Evolutionary conservation across 1,140 invertebrate genomes (phyloP).

Genomic region (Zaprionus kolodkinae): DNA sequence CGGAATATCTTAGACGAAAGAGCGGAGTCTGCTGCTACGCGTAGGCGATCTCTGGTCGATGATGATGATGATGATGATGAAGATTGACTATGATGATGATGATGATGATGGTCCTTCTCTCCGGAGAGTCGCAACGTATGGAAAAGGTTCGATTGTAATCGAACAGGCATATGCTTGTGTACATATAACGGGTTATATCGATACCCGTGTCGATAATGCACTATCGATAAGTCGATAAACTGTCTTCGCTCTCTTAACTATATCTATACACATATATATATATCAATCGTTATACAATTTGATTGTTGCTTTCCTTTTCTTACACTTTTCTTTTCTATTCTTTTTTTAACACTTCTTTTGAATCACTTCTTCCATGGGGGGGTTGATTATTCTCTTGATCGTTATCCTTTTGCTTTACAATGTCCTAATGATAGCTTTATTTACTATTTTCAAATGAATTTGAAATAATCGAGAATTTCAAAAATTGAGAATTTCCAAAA

Average conservation of each 20-base stretch:
- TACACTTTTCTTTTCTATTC: no score
- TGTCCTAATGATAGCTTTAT: conserved; percentile 22
- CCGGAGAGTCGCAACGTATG: neutral
- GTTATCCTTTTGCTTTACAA: conserved; percentile 15
- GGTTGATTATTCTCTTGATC: neutral
- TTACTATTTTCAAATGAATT: conserved; percentile 29
- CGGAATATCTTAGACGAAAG: neutral
- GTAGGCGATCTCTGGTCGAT: neutral
- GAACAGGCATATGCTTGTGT: conserved; percentile 3
- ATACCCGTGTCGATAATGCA: neutral
- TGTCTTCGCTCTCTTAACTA: neutral
- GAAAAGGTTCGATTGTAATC: neutral
- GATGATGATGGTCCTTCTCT: neutral
- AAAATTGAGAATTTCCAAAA: conserved; percentile 38
- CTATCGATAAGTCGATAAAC: neutral
- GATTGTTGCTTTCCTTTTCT: no score
- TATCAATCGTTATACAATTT: no score
- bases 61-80: no score
- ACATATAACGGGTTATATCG: conserved; percentile 6
- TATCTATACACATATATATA: no score
- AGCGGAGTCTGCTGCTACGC: neutral
- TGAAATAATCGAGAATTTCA: conserved; percentile 35
- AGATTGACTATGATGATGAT: no score
- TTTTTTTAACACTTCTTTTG: no score
- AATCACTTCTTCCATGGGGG: no score